Conservation (phyloP, 2,888 invertebrate genomes). For the Ernsta delagoae region DNA sequence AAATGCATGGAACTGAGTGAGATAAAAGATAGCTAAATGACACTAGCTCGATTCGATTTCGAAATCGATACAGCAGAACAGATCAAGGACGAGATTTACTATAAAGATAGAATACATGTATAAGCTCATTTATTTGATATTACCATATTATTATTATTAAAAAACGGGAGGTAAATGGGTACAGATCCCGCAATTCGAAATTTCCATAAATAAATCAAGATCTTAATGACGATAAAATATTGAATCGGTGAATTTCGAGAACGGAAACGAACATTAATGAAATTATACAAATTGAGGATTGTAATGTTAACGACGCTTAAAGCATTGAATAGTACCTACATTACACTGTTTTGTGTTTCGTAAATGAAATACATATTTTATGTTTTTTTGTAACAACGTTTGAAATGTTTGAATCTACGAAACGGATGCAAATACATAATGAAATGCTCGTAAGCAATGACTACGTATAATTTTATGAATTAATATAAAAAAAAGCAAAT, state of each 20-base stretch:
- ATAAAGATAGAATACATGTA: not conserved
- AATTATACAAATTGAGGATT: conserved; percentile 16
- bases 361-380: not conserved
- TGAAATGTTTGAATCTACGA: no score
- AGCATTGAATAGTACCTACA: not conserved
- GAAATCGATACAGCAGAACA: no score
- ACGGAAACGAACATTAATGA: conserved; percentile 19
- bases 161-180: not conserved
- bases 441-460: no score
- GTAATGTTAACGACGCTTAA: conserved; percentile 7
- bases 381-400: not conserved
- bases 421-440: no score
- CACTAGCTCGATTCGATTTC: no score
- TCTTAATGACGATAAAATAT: conserved; percentile 21
- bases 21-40: no score
- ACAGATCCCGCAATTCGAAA: conserved; percentile 6
- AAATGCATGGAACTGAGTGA: no score
- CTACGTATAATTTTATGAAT: no score
- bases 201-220: conserved; percentile 19
- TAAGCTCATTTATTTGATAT: not conserved
- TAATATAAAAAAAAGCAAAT: no score
- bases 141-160: not conserved
- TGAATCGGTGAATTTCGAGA: conserved; percentile 8
- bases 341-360: not conserved
- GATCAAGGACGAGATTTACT: no score